phyloP scores from a whole-genome alignment of 2,113 vertebrate species.

The Periophthalmus modestus region DNA sequence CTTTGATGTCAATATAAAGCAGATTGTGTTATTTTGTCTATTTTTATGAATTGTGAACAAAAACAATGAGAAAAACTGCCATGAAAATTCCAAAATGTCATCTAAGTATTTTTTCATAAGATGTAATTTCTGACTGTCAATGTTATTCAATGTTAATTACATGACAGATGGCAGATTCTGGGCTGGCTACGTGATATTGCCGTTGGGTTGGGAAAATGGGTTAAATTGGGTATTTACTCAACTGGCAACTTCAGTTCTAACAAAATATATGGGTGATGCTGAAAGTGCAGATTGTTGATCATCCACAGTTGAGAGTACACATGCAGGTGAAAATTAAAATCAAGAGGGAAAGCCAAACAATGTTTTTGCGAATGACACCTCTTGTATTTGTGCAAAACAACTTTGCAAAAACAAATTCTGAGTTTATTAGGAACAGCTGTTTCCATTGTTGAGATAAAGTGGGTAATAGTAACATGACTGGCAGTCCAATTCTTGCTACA shows the following conservation, averaged over 20 bases:
- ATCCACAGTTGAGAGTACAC: not conserved
- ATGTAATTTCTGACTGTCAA: not conserved
- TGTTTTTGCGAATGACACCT: not conserved
- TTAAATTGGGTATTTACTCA: not conserved
- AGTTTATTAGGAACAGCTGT: not conserved
- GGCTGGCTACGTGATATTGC: not conserved
- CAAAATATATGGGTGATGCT: not conserved
- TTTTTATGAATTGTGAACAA: not conserved
- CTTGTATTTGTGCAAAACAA: not conserved
- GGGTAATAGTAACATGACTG: too few species aligned
- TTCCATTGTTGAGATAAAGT: not conserved
- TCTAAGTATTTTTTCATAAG: not conserved
- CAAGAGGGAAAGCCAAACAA: slow-evolving; percentile 1
- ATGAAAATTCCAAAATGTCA: not conserved
- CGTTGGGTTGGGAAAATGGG: not conserved
- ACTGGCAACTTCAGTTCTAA: not conserved
- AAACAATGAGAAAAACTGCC: not conserved
- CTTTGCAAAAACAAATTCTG: not conserved
- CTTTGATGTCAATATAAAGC: slow-evolving; percentile 4
- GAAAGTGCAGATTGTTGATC: not conserved
- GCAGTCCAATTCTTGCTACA: too few species aligned
- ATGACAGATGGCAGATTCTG: not conserved
- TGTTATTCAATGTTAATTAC: not conserved
- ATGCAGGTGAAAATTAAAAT: not conserved
- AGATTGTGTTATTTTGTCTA: not conserved